A percentile compares a stretch with the other conserved stretches of the same genome.
Evolutionary conservation across 2,888 invertebrate genomes (phyloP).

Genomic region (Agriopis aurantiaria): DNA sequence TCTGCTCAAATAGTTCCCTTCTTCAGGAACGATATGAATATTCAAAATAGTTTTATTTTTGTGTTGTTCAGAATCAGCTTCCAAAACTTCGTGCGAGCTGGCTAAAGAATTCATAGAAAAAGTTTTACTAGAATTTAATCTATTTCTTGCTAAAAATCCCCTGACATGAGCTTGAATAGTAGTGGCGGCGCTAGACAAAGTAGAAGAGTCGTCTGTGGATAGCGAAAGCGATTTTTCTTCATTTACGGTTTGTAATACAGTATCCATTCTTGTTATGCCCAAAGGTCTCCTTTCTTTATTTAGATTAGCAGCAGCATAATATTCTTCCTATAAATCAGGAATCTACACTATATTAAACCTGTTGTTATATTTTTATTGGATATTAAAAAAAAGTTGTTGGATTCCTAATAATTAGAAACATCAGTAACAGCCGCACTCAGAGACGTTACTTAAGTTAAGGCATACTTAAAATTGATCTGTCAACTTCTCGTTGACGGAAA

Average conservation of each 20-base stretch:
- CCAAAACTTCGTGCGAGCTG: constrained; percentile 70
- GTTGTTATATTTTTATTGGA: too few relatives aligned
- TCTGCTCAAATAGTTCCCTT: constrained; percentile 71
- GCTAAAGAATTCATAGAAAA: constrained; percentile 70
- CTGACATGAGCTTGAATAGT: constrained; percentile 90
- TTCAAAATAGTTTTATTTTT: constrained; percentile 77
- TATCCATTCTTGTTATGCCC: constrained; percentile 78
- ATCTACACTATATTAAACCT: constrained; percentile 36
- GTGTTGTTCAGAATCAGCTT: constrained; percentile 65
- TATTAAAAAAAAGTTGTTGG: too few relatives aligned
- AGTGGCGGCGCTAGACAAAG: constrained; percentile 86
- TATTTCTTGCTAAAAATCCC: constrained; percentile 88
- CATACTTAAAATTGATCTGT: too few relatives aligned
- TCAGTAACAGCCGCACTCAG: too few relatives aligned
- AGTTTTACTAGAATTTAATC: constrained; percentile 75
- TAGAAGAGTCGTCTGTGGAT: constrained; percentile 83
- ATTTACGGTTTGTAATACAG: constrained; percentile 82
- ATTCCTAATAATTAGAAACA: too few relatives aligned
- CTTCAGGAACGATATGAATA: constrained; percentile 80
- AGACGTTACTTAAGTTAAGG: too few relatives aligned
- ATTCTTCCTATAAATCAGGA: constrained; percentile 65
- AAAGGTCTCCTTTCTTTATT: constrained; percentile 70
- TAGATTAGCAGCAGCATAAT: constrained; percentile 56
- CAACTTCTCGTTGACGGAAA: too few relatives aligned
- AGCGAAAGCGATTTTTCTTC: constrained; percentile 82